phyloP scores from a whole-genome alignment of 1,140 invertebrate genomes.

The Hyles euphorbiae region DNA sequence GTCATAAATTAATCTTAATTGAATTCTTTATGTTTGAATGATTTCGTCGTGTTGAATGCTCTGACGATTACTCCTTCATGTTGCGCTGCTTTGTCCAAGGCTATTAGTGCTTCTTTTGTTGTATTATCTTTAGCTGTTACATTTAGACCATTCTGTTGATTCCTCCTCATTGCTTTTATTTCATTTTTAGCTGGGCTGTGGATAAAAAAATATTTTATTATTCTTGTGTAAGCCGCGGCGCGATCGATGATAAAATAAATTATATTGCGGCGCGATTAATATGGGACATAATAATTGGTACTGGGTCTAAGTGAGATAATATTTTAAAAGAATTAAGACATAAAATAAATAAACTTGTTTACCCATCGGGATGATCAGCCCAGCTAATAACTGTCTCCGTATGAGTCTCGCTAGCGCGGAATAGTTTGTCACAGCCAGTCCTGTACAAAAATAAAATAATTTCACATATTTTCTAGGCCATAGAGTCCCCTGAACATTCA shows the following conservation, averaged over 20 bases:
- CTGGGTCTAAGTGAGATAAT: no score
- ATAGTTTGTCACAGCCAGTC: conserved; percentile 38
- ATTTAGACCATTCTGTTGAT: conserved; percentile 2
- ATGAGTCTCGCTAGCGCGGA: conserved; percentile 37
- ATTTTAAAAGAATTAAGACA: no score
- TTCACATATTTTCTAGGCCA: no score
- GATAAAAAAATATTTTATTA: background rate
- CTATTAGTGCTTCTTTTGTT: background rate
- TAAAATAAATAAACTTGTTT: conserved; percentile 1
- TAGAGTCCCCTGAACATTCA: background rate
- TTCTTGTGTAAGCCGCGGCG: no score
- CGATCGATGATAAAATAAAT: no score
- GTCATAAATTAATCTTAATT: no score
- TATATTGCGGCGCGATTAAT: no score
- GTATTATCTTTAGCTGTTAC: background rate
- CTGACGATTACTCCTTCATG: conserved; percentile 31
- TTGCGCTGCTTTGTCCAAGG: conserved; percentile 25
- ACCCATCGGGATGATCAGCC: conserved; percentile 50
- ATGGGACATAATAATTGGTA: no score
- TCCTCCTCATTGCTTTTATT: conserved; percentile 24
- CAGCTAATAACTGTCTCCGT: conserved; percentile 43
- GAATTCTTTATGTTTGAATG: no score
- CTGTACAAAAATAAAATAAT: conserved; percentile 27
- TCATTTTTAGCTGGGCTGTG: conserved; percentile 37
- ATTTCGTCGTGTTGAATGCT: conserved; percentile 9